Evolutionary conservation across 2,113 vertebrate genomes (phyloP).

Genomic region (Nipponia nippon): DNA sequence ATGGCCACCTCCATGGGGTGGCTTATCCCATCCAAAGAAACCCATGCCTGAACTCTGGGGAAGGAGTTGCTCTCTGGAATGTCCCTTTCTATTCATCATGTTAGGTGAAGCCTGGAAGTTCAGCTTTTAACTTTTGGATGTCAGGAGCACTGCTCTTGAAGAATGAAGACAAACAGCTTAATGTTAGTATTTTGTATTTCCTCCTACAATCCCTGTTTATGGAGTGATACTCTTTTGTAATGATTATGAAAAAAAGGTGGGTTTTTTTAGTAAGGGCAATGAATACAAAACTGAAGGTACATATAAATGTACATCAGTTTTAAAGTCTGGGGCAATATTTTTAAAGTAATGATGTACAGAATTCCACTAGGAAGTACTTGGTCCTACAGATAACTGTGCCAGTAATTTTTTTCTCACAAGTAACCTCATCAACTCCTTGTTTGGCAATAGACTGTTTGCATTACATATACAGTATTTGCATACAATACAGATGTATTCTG

Average conservation of each 20-base stretch:
- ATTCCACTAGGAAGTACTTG: not conserved
- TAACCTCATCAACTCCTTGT: not conserved
- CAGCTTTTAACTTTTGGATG: not conserved
- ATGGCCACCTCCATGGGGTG: rapidly evolving
- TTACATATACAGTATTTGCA: too few relatives aligned
- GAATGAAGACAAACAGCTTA: not conserved
- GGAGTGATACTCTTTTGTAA: not conserved
- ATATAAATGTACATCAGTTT: not conserved
- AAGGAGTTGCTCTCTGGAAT: not conserved
- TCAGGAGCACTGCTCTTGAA: not conserved
- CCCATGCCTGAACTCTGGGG: not conserved
- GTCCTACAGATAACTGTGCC: not conserved
- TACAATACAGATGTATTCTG: not conserved
- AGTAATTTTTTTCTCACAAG: not conserved
- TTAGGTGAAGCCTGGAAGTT: not conserved
- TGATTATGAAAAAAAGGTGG: not conserved
- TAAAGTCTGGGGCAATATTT: not conserved
- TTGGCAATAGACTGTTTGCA: not conserved
- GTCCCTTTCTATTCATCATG: rapidly evolving
- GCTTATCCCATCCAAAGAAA: not conserved
- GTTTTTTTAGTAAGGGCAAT: not conserved
- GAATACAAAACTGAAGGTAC: not conserved
- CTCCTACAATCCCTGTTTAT: not conserved
- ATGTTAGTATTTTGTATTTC: not conserved
- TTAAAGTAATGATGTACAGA: not conserved